A percentile compares a stretch with the other conserved stretches of the same genome.
These are phyloP conservation scores for Brenthis daphne DNA, from an alignment of 2,888 invertebrate species.

Conservation along the genomic window DNA sequence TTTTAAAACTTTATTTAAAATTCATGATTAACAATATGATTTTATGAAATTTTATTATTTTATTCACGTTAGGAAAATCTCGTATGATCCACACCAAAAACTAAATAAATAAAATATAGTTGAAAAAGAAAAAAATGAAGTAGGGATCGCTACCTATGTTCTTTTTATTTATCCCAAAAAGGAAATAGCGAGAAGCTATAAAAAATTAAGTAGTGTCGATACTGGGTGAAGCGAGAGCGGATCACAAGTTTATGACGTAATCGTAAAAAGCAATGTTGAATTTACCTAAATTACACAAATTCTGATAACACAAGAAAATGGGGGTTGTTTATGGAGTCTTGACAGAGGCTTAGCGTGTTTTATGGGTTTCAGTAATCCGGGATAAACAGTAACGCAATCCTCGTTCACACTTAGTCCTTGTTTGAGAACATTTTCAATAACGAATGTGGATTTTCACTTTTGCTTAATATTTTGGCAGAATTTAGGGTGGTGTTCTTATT, in stretches of 20 bases:
- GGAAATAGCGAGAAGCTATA: no score
- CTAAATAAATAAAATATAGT: no score
- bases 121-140: no score
- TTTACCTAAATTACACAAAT: conserved; percentile 22
- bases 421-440: conserved; percentile 40
- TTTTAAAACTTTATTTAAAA: conserved; percentile 8
- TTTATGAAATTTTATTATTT: no score
- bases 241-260: conserved; percentile 8
- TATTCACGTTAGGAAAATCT: no score
- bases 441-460: conserved; percentile 1
- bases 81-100: no score
- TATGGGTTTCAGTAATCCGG: conserved; percentile 48
- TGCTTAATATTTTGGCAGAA: background rate
- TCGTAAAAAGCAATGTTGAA: conserved; percentile 16
- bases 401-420: conserved; percentile 41
- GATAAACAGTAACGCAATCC: conserved; percentile 48
- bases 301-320: conserved; percentile 36
- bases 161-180: no score
- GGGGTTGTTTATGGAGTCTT: conserved; percentile 40
- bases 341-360: conserved; percentile 45
- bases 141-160: no score
- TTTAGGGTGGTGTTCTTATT: no score
- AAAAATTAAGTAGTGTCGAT: no score
- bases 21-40: background rate
- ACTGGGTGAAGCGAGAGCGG: no score